Conservation (phyloP, 2,113 vertebrate species). For the Meriones unguiculatus region DNA sequence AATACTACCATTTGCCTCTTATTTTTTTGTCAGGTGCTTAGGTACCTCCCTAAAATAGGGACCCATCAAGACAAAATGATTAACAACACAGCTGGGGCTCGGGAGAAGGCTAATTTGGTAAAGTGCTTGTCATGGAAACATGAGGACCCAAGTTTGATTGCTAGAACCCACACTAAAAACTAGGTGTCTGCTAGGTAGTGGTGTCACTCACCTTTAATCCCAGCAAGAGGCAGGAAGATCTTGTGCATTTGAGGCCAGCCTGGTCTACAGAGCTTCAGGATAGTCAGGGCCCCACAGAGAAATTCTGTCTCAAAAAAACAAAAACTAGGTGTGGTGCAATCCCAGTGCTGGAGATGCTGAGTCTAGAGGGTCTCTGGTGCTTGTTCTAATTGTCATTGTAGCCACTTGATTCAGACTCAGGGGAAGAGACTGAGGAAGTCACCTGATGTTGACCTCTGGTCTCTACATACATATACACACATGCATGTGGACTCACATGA, state of each 20-base stretch:
- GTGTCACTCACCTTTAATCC: not conserved
- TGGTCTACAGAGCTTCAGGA: not conserved
- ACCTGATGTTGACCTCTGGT: not conserved
- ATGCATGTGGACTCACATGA: not conserved
- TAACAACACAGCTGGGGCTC: not conserved
- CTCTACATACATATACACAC: not conserved
- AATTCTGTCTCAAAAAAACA: not conserved
- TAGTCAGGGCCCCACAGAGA: not conserved
- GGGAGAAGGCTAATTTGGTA: not conserved
- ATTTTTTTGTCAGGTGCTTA: conserved; percentile 18
- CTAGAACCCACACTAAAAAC: not conserved
- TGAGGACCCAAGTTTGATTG: not conserved
- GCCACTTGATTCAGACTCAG: not conserved
- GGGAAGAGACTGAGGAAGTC: not conserved
- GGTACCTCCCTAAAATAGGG: conserved; percentile 16
- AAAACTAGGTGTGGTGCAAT: not conserved
- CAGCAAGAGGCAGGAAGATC: not conserved
- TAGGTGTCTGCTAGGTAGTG: not conserved
- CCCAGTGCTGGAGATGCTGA: not conserved
- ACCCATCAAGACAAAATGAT: conserved; percentile 11
- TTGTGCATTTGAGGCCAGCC: not conserved
- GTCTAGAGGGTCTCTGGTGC: not conserved
- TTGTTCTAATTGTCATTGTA: not conserved
- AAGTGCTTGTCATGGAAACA: not conserved
- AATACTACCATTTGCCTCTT: conserved; percentile 34